Evolutionary conservation across 2,797 vertebrate species (phyloP).

Genomic region (Amniataba percoides): DNA sequence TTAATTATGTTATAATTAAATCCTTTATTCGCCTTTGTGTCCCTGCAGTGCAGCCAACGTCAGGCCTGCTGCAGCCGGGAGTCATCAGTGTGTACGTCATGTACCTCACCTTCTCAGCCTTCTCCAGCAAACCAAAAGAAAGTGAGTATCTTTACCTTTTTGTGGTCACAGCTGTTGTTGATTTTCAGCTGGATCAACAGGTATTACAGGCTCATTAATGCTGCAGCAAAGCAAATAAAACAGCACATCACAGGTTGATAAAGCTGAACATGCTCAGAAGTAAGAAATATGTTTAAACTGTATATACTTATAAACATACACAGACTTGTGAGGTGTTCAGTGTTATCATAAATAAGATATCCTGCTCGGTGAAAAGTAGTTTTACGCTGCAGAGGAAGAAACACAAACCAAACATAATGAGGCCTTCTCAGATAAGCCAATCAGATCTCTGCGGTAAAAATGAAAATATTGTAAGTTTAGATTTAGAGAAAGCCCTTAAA

Average conservation of each 20-base stretch:
- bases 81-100: slow-evolving; percentile 98
- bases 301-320: too few relatives aligned
- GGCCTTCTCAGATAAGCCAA: background rate
- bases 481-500: slow-evolving; percentile 4
- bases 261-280: too few relatives aligned
- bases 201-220: background rate
- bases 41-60: slow-evolving; percentile 91
- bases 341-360: background rate
- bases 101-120: slow-evolving; percentile 97
- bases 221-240: background rate
- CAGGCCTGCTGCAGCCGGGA: slow-evolving; percentile 94
- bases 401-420: background rate
- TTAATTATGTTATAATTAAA: background rate
- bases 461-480: background rate
- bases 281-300: too few relatives aligned
- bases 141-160: slow-evolving; percentile 86
- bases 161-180: background rate
- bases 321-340: background rate
- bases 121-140: slow-evolving; percentile 95
- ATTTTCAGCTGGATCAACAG: background rate
- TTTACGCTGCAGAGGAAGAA: background rate
- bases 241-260: too few relatives aligned
- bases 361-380: background rate
- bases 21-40: slow-evolving; percentile 31
- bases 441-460: background rate